Percentiles rank a stretch among this genome's conserved stretches.
Evolutionary conservation across 2,888 invertebrate species (phyloP).

Genomic region (Trichogramma dendrolimi): DNA sequence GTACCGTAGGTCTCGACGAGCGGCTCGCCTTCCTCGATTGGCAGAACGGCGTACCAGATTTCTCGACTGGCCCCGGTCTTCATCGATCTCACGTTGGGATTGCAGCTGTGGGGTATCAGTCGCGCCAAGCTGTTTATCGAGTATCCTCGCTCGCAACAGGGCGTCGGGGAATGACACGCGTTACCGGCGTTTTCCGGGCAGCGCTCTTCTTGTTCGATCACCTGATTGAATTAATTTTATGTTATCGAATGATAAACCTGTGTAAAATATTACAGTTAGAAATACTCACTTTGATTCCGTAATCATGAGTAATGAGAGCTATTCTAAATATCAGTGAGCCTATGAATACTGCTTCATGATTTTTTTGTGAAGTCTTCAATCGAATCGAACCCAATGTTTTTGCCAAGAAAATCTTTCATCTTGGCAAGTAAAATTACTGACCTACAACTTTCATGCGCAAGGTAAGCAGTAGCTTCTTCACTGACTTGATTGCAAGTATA

Average conservation of each 20-base stretch:
- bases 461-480: background rate
- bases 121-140: constrained; percentile 6
- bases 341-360: constrained; percentile 52
- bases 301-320: constrained; percentile 9
- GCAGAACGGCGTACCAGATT: constrained; percentile 60
- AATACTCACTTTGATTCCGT: constrained; percentile 16
- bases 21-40: constrained; percentile 62
- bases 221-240: constrained; percentile 6
- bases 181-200: background rate
- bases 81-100: constrained; percentile 70
- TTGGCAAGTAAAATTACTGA: constrained; percentile 9
- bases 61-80: constrained; percentile 41
- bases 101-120: constrained; percentile 82
- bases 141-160: constrained; percentile 20
- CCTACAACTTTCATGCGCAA: constrained; percentile 7
- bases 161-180: background rate
- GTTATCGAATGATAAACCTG: background rate
- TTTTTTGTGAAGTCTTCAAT: constrained; percentile 37
- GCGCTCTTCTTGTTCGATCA: background rate
- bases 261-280: background rate
- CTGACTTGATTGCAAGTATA: constrained; percentile 7
- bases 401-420: constrained; percentile 57
- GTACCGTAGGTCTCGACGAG: constrained; percentile 13
- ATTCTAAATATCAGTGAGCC: constrained; percentile 62
- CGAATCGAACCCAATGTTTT: constrained; percentile 5